These are phyloP conservation scores for Tetranychus truncatus DNA, from an alignment of 2,888 invertebrate species.

Conservation along the genomic window DNA sequence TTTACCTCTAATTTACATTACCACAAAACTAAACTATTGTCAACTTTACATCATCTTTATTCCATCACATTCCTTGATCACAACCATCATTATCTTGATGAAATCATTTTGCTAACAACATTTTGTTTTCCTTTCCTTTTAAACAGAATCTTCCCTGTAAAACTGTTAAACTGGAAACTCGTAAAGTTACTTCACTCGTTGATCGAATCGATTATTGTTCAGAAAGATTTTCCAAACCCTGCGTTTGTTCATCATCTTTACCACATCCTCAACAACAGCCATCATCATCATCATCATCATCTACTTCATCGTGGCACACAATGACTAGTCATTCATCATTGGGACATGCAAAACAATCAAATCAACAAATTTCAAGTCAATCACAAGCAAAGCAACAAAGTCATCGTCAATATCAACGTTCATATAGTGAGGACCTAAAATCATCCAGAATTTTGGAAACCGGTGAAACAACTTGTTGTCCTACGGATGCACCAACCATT, in stretches of 20 bases:
- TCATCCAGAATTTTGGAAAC: neutral
- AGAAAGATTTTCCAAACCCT: neutral
- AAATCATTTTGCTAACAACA: neutral
- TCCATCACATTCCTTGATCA: neutral
- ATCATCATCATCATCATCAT: neutral
- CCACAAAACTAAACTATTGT: neutral
- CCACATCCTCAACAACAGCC: neutral
- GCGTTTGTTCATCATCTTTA: neutral
- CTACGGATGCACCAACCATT: slow-evolving; percentile 17
- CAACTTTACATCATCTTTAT: neutral
- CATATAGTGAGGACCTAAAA: neutral
- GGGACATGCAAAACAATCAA: neutral
- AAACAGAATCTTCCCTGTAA: neutral
- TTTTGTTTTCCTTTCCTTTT: neutral
- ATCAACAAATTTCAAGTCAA: neutral
- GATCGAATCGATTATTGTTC: neutral
- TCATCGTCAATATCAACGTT: neutral
- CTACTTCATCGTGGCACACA: neutral
- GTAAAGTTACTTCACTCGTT: neutral
- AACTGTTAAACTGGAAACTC: neutral
- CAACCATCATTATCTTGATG: neutral
- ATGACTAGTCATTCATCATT: neutral
- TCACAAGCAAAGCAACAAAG: neutral
- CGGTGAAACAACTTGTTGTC: neutral
- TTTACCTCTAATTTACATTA: neutral